These are phyloP conservation scores for Piliocolobus tephrosceles DNA, from an alignment of 2,113 vertebrate species.

Conservation along the genomic window DNA sequence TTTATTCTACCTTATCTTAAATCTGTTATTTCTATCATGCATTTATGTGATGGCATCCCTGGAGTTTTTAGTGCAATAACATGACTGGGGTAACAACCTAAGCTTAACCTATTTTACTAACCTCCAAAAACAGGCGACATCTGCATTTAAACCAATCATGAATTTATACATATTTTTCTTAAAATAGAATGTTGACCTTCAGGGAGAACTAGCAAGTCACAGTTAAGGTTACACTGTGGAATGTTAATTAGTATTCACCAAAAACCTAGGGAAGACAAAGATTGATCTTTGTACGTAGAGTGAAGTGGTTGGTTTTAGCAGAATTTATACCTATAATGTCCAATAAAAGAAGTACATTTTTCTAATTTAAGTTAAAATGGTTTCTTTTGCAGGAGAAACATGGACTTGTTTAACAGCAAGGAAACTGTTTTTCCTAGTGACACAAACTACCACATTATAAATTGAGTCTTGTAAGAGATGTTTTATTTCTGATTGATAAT, in stretches of 20 bases:
- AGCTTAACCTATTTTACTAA: not conserved
- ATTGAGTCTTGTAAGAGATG: not conserved
- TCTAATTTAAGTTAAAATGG: constrained; percentile 42
- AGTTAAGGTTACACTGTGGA: constrained; percentile 35
- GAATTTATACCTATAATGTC: constrained; percentile 60
- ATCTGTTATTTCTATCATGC: not conserved
- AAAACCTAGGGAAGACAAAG: constrained; percentile 27
- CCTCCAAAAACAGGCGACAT: not conserved
- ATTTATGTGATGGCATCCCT: not conserved
- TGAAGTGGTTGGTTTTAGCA: not conserved
- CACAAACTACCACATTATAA: not conserved
- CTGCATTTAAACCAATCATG: not conserved
- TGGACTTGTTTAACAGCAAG: constrained; percentile 29
- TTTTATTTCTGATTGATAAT: constrained; percentile 16
- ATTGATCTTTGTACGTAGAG: constrained; percentile 45
- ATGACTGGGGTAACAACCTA: not conserved
- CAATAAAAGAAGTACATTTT: constrained; percentile 12
- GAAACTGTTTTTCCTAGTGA: constrained; percentile 18
- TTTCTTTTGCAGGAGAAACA: constrained; percentile 33
- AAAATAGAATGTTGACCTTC: constrained; percentile 55
- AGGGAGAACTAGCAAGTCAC: constrained; percentile 26
- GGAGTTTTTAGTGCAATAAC: not conserved
- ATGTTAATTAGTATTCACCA: constrained; percentile 65
- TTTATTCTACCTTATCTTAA: not conserved
- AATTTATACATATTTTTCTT: not conserved